Base-by-base conservation (phyloP, 2,797 vertebrate species). In the Danio choprae region DNA sequence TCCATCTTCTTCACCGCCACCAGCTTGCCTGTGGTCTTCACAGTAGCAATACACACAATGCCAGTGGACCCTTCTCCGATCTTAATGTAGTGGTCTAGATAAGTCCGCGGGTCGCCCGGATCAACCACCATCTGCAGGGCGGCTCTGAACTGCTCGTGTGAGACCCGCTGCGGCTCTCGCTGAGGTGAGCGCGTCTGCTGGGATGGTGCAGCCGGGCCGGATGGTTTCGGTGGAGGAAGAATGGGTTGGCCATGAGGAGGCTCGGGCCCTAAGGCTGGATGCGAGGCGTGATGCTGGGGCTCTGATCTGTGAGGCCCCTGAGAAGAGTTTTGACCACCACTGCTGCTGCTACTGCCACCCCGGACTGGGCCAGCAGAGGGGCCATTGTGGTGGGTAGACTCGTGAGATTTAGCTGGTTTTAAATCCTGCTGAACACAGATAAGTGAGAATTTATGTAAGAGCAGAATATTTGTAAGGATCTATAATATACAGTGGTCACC, bases 1-100 rank as follows among this genome's bases (percentile, higher is more conserved):
- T 98, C 97, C 97, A 98, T 98, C 91, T 98, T 98, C 87, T 99
- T 98, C 76, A 98, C 97, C 0, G 97, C 97, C 4, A 98, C 97
- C 82, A 98, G 91, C 58, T 95, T 95, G 13, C 97, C 97, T 0
- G 92, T 94, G 86, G 94, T 95, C 84, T 94, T 95, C 84, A 97
- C 91, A 0, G 96, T 97, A 86, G 97, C 97, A 0, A 99, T 97
- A 83, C 97, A 99, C 59, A 98, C 97, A 0, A 99, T 92, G 22
- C 97, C 97, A 0, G 97, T 98, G 81, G 97, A 99, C 15, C 97
- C 97, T 84, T 99, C 97, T 0, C 97, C 97, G 0, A 98, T 99
- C 88, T 99, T 98, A 73, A 99, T 98, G 90, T 98, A 98, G 91
- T 98, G 95, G 84, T 98, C 97, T 86, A 98, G 87, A 88, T 97